Conservation (phyloP, 2,888 invertebrate genomes). For the Pterostichus niger region DNA sequence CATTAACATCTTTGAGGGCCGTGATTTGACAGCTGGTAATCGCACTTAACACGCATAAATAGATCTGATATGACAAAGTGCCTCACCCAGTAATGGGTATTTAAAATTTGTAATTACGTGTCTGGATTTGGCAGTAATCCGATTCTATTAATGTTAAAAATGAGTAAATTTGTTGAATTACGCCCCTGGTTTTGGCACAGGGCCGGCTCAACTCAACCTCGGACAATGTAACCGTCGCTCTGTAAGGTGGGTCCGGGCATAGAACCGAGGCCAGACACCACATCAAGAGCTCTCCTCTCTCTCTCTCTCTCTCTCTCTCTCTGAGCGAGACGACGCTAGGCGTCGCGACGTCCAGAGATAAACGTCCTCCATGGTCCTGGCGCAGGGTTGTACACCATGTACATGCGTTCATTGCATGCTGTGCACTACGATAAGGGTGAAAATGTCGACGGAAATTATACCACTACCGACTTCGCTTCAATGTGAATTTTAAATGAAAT, state of each 20-base stretch:
- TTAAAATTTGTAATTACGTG: neutral
- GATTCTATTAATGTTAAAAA: slow-evolving; percentile 19
- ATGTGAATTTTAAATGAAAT: slow-evolving; percentile 8
- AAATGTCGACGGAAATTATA: slow-evolving; percentile 22
- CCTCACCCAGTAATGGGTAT: no score
- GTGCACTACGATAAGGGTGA: slow-evolving; percentile 26
- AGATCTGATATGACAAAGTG: no score
- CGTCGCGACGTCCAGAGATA: slow-evolving; percentile 16
- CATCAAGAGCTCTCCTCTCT: neutral
- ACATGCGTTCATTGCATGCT: neutral
- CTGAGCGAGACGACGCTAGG: no score
- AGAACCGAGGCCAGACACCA: neutral
- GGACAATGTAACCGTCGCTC: slow-evolving; percentile 10
- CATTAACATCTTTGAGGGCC: no score
- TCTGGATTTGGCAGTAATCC: slow-evolving; percentile 21
- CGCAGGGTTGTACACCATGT: slow-evolving; percentile 17
- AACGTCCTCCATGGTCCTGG: neutral
- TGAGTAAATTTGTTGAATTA: neutral
- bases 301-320: neutral
- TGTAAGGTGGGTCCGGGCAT: slow-evolving; percentile 35
- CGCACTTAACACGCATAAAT: no score
- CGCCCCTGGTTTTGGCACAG: slow-evolving; percentile 21
- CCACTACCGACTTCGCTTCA: neutral
- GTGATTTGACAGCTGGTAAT: no score
- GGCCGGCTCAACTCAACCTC: neutral